A percentile compares a stretch with the other conserved stretches of the same genome.
These are phyloP conservation scores for Morone chrysops DNA, from an alignment of 2,113 vertebrate species.

Conservation along the genomic window DNA sequence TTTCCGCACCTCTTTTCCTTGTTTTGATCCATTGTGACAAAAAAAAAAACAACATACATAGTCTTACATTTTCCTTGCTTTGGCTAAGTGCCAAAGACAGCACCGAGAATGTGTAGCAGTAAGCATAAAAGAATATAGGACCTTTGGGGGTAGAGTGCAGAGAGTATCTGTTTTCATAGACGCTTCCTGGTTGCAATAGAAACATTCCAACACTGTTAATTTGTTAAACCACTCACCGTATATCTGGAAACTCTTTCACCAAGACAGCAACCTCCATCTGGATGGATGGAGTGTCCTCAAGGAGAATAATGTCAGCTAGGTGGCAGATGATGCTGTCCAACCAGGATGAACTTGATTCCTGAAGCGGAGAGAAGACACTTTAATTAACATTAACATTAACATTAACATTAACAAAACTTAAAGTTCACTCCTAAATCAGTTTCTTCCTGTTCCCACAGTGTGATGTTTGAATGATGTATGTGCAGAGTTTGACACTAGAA, in stretches of 20 bases:
- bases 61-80: conserved; percentile 46
- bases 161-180: conserved; percentile 57
- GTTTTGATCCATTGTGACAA: conserved; percentile 79
- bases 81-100: conserved; percentile 56
- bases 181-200: conserved; percentile 48
- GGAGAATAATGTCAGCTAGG: conserved; percentile 89
- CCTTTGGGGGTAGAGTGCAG: conserved; percentile 36
- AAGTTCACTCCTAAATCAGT: too few species aligned
- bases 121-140: conserved; percentile 65
- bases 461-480: too few species aligned
- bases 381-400: too few species aligned
- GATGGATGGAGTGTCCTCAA: conserved; percentile 92
- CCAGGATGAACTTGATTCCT: conserved; percentile 90
- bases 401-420: too few species aligned
- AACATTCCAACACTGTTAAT: conserved; percentile 18
- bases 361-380: background rate
- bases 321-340: conserved; percentile 89
- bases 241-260: conserved; percentile 91
- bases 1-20: conserved; percentile 75
- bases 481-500: too few species aligned
- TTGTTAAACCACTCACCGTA: conserved; percentile 84
- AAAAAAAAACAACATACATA: conserved; percentile 27
- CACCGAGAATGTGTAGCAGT: conserved; percentile 64
- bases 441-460: too few species aligned
- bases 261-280: conserved; percentile 93